Percentiles rank a stretch among this genome's conserved stretches.
Conservation (phyloP, 2,888 invertebrate species). For the Andrena dorsata region DNA sequence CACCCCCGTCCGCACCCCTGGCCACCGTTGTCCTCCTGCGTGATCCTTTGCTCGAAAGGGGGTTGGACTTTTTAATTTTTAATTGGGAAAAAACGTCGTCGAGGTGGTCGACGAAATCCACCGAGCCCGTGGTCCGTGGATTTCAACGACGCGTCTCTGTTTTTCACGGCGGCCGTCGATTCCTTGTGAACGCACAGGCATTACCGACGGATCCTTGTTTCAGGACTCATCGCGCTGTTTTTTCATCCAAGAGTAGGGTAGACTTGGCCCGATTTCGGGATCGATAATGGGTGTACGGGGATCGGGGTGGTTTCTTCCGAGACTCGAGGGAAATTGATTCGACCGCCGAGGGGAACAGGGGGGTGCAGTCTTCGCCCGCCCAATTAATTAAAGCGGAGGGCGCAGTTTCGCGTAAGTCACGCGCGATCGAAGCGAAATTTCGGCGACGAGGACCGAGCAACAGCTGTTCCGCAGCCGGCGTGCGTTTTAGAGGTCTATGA, state of each 20-base stretch:
- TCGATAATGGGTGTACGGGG: background rate
- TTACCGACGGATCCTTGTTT: too few relatives aligned
- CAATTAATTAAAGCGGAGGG: constrained; percentile 46
- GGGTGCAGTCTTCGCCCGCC: constrained; percentile 5
- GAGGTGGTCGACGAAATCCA: constrained; percentile 72
- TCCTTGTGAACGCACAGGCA: constrained; percentile 18
- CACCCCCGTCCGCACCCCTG: constrained; percentile 34
- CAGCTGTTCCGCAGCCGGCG: constrained; percentile 67
- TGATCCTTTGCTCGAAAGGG: constrained; percentile 72
- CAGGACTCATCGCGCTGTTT: too few relatives aligned
- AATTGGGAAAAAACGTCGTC: constrained; percentile 82
- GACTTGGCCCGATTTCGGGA: background rate
- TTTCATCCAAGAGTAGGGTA: too few relatives aligned
- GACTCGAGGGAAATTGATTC: constrained; percentile 3
- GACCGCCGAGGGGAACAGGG: background rate
- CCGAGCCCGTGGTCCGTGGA: constrained; percentile 43
- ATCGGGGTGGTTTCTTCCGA: constrained; percentile 1
- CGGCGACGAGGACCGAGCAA: constrained; percentile 57
- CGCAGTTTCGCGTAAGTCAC: constrained; percentile 36
- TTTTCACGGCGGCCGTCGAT: constrained; percentile 23
- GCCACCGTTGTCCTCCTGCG: constrained; percentile 32
- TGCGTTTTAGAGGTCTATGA: constrained; percentile 55
- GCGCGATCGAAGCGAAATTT: constrained; percentile 51
- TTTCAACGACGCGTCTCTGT: constrained; percentile 54
- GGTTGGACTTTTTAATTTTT: constrained; percentile 83